Percentiles rank a stretch among this genome's conserved stretches.
Conservation (phyloP, 2,888 invertebrate species). For the Athetis lepigone region DNA sequence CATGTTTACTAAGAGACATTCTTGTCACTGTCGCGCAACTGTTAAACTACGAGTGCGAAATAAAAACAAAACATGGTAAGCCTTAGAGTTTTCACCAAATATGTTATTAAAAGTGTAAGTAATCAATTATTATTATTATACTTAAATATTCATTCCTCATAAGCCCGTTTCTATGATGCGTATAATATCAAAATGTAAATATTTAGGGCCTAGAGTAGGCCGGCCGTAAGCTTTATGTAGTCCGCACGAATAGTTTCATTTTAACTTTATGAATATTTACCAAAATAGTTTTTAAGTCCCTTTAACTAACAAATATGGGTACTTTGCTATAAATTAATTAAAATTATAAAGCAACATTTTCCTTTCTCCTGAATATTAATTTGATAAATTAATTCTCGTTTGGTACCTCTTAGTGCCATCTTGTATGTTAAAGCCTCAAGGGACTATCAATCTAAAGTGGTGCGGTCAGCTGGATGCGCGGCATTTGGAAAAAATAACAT, state of each 20-base stretch:
- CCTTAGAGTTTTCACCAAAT: neutral
- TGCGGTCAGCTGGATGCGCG: neutral
- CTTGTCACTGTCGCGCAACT: too few species aligned
- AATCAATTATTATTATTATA: neutral
- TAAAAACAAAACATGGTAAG: too few species aligned
- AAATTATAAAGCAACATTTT: slow-evolving; percentile 8
- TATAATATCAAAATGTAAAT: slow-evolving; percentile 17
- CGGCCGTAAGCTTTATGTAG: slow-evolving; percentile 5
- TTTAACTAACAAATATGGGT: slow-evolving; percentile 27
- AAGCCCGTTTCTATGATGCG: neutral
- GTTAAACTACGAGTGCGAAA: too few species aligned
- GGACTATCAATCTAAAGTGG: slow-evolving; percentile 15
- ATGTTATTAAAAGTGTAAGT: neutral
- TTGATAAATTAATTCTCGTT: too few species aligned
- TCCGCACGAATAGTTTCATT: slow-evolving; percentile 34
- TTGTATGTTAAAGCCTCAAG: slow-evolving; percentile 5
- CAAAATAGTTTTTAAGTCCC: slow-evolving; percentile 40
- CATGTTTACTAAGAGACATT: too few species aligned
- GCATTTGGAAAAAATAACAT: neutral
- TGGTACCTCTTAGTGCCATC: neutral
- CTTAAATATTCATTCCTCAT: slow-evolving; percentile 1
- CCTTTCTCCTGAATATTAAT: too few species aligned
- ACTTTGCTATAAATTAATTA: slow-evolving; percentile 23
- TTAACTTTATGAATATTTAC: slow-evolving; percentile 41
- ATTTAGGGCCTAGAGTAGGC: slow-evolving; percentile 6